Percentiles rank a stretch among this genome's conserved stretches.
Conservation (phyloP, 2,113 vertebrate genomes). For the Bostrychus sinensis region DNA sequence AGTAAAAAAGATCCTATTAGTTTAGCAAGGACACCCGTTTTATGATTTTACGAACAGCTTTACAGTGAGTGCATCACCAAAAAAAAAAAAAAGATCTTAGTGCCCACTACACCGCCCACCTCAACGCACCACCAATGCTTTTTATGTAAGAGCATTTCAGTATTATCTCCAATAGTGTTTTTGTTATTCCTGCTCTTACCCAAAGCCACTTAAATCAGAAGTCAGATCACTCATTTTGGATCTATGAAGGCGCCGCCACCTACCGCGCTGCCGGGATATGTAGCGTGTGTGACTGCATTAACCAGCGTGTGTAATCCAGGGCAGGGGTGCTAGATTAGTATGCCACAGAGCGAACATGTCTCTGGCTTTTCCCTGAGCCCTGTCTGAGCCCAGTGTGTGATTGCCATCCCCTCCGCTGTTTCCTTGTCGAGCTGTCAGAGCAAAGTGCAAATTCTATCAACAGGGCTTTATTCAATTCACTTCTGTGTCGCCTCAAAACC, state of each 20-base stretch:
- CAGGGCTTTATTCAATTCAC: constrained; percentile 58
- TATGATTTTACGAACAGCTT: too few species aligned
- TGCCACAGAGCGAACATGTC: constrained; percentile 5
- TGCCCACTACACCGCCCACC: constrained; percentile 1
- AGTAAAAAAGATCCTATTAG: too few species aligned
- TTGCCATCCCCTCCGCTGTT: constrained; percentile 43
- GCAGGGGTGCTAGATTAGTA: constrained; percentile 40
- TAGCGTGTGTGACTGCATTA: background rate
- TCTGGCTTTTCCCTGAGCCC: constrained; percentile 8
- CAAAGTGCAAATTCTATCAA: constrained; percentile 67
- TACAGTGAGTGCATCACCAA: background rate
- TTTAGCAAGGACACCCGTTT: background rate
- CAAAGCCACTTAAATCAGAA: background rate
- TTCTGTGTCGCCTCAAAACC: constrained; percentile 41
- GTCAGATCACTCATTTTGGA: background rate
- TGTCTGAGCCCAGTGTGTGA: constrained; percentile 19
- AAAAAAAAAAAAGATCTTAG: background rate
- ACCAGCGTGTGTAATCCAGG: constrained; percentile 30
- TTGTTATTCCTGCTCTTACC: background rate
- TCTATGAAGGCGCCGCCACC: constrained; percentile 11
- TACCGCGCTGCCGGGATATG: constrained; percentile 1
- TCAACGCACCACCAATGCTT: background rate
- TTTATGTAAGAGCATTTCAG: background rate
- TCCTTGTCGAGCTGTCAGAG: constrained; percentile 55
- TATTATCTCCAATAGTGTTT: background rate